Conservation (phyloP, 2,888 invertebrate genomes). For the Oligia fasciuncula region DNA sequence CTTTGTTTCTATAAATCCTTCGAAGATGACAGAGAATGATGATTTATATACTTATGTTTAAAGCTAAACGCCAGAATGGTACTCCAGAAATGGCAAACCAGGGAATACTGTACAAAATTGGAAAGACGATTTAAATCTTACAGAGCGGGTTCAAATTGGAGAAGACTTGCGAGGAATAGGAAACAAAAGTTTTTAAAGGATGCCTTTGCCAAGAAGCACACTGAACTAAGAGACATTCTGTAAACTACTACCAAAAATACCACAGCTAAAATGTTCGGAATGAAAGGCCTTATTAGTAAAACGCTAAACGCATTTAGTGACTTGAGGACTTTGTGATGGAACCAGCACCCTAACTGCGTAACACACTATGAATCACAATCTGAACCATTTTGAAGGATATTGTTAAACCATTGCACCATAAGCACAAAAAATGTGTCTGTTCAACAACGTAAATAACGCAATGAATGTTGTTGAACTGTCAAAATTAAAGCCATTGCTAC, state of each 20-base stretch:
- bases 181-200: not conserved
- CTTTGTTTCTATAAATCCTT: too few relatives aligned
- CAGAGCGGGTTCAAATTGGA: not conserved
- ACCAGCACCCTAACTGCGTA: too few relatives aligned
- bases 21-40: too few relatives aligned
- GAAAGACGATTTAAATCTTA: not conserved
- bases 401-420: too few relatives aligned
- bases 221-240: not conserved
- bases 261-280: not conserved
- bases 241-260: not conserved
- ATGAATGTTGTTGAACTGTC: not conserved
- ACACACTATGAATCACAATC: too few relatives aligned
- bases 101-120: not conserved
- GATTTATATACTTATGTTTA: too few relatives aligned
- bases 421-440: too few relatives aligned
- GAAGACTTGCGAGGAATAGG: not conserved
- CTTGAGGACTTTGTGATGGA: too few relatives aligned
- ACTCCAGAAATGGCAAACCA: not conserved
- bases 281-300: too few relatives aligned
- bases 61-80: too few relatives aligned
- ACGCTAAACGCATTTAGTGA: too few relatives aligned
- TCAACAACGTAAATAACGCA: not conserved
- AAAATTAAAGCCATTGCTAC: not conserved
- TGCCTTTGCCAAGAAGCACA: not conserved
- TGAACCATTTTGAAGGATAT: too few relatives aligned